Evolutionary conservation across 1,140 invertebrate genomes (phyloP).

Genomic region (Drepana arcuata): DNA sequence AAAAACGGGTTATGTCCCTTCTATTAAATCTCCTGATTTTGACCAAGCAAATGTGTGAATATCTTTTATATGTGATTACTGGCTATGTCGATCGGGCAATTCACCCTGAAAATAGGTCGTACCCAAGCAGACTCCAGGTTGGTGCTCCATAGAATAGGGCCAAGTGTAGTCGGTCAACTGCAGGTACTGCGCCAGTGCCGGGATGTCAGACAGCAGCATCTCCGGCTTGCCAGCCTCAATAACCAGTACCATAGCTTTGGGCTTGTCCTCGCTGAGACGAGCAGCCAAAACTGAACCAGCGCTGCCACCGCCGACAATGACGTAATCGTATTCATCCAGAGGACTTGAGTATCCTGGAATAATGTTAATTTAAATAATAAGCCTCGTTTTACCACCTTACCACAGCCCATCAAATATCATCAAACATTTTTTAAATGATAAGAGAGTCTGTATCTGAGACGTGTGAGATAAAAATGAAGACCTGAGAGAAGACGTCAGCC

Average conservation of each 20-base stretch:
- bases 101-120: too few relatives aligned
- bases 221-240: conserved; percentile 89
- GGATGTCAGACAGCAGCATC: conserved; percentile 83
- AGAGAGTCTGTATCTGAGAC: too few relatives aligned
- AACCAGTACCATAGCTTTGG: conserved; percentile 82
- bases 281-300: conserved; percentile 92
- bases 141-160: conserved; percentile 89
- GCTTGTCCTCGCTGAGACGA: conserved; percentile 81
- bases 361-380: not conserved
- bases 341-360: conserved; percentile 31
- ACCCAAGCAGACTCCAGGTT: conserved; percentile 53
- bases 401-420: too few relatives aligned
- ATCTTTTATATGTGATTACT: too few relatives aligned
- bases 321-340: conserved; percentile 81
- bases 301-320: conserved; percentile 89
- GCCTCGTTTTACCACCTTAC: too few relatives aligned
- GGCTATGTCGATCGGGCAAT: too few relatives aligned
- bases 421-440: too few relatives aligned
- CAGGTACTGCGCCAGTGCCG: conserved; percentile 79
- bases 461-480: too few relatives aligned
- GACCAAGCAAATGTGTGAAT: too few relatives aligned
- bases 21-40: too few relatives aligned
- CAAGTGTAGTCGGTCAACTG: conserved; percentile 88
- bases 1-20: too few relatives aligned
- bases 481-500: too few relatives aligned